Conservation (phyloP, 2,113 vertebrate genomes). For the Ginglymostoma cirratum region DNA sequence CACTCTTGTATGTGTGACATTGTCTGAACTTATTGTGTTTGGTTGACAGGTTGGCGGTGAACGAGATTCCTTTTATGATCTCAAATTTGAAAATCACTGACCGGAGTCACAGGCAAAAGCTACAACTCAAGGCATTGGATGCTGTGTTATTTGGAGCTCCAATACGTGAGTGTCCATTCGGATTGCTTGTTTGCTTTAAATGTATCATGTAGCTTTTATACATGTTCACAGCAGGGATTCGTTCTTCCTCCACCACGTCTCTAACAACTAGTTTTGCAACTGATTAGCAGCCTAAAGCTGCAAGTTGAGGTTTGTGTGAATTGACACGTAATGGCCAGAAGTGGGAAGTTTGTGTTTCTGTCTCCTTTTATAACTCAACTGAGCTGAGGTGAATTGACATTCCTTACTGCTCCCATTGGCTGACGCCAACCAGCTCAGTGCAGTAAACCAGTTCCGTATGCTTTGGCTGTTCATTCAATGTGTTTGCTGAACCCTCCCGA, state of each 20-base stretch:
- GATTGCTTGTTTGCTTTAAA: no score
- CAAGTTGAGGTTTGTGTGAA: neutral
- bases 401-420: neutral
- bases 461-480: neutral
- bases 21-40: constrained; percentile 27
- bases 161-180: constrained; percentile 70
- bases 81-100: constrained; percentile 88
- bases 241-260: neutral
- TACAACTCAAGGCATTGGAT: constrained; percentile 92
- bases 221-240: neutral
- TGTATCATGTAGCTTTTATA: neutral
- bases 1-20: neutral
- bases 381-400: neutral
- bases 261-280: neutral
- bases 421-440: neutral
- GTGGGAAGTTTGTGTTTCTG: neutral
- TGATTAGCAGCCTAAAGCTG: neutral
- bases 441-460: neutral
- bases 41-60: constrained; percentile 83
- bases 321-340: neutral
- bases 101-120: constrained; percentile 91
- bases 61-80: constrained; percentile 85
- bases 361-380: neutral
- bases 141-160: constrained; percentile 93
- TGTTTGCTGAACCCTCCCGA: neutral